Conservation (phyloP, 2,888 invertebrate genomes). For the Mamestra brassicae region DNA sequence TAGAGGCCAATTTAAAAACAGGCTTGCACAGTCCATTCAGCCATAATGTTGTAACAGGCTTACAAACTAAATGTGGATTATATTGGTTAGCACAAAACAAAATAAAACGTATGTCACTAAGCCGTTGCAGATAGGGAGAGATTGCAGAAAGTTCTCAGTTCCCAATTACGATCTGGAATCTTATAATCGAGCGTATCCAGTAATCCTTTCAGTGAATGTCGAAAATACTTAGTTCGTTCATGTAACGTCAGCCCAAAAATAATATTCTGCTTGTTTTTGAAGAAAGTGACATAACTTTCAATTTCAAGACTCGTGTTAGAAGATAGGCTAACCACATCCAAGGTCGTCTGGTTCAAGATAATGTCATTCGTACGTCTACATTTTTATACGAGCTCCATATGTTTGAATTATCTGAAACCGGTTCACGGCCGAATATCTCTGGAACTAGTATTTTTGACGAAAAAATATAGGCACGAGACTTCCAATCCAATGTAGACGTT, state of each 20-base stretch:
- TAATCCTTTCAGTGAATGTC: slow-evolving; percentile 19
- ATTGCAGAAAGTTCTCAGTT: neutral
- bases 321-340: slow-evolving; percentile 68
- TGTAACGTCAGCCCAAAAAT: neutral
- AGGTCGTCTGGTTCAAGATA: slow-evolving; percentile 77
- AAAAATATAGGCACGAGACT: slow-evolving; percentile 17
- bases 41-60: slow-evolving; percentile 2
- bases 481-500: slow-evolving; percentile 21
- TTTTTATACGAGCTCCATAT: slow-evolving; percentile 56
- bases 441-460: slow-evolving; percentile 32
- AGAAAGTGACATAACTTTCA: slow-evolving; percentile 73
- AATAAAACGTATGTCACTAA: neutral
- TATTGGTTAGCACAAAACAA: neutral
- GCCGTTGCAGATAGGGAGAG: slow-evolving; percentile 1
- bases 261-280: slow-evolving; percentile 28
- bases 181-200: slow-evolving; percentile 17
- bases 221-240: slow-evolving; percentile 3
- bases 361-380: slow-evolving; percentile 70
- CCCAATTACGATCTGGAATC: slow-evolving; percentile 21
- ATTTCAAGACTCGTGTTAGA: slow-evolving; percentile 67
- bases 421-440: slow-evolving; percentile 57
- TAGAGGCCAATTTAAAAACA: neutral
- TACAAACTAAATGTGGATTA: slow-evolving; percentile 8
- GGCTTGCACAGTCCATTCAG: neutral
- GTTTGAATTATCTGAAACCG: slow-evolving; percentile 65